Base-by-base conservation (phyloP, 2,113 vertebrate genomes). In the Orycteropus afer region DNA sequence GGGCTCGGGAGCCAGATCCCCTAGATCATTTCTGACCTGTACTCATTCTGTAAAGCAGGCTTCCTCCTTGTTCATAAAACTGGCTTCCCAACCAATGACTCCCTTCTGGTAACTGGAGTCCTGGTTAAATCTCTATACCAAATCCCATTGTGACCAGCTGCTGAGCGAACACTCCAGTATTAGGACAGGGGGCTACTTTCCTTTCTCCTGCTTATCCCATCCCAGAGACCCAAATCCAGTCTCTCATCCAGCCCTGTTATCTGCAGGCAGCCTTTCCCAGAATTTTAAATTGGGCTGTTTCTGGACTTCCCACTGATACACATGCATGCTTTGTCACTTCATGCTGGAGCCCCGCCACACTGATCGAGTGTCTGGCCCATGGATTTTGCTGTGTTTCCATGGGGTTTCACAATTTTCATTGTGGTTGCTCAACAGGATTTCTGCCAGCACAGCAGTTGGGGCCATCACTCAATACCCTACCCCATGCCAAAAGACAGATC, bases 271-370 rank as follows among this genome's bases (percentile, higher is more conserved):
- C 1, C 15, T n/a, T 77, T 29, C n/a, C 65, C 32, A 67, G 40
- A 15, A 74, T 89, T 89, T 96, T 61, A 61, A 74, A 40, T 29
- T 37, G 55, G 90, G 42, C 6, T 78, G 13, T 73, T 79, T 95
- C 87, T 96, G 37, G 18, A 59, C 29, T 69, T 57, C 7, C 11
- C 61, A 59, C 25, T 10, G 18, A 59, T 25, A 25, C 29, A 13
- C 20, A 69, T 18, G 55, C 42, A 42, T 79, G 8, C 71, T 27
- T 55, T 71, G 34, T 40, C 5, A 67, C 34, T 86, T 92, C 45
- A 18, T 22, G 45, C 49, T 55, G 27, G 61, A 93, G 40, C 17
- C 13, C 7, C 73, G 32, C 65, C 65, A 90, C 20, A 40, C 11
- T 67, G 47, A 77, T 27, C 57, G 34, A 42, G 2, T 29, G 37